Conservation (phyloP, 2,797 vertebrate species). For the Sebastes nivosus region DNA sequence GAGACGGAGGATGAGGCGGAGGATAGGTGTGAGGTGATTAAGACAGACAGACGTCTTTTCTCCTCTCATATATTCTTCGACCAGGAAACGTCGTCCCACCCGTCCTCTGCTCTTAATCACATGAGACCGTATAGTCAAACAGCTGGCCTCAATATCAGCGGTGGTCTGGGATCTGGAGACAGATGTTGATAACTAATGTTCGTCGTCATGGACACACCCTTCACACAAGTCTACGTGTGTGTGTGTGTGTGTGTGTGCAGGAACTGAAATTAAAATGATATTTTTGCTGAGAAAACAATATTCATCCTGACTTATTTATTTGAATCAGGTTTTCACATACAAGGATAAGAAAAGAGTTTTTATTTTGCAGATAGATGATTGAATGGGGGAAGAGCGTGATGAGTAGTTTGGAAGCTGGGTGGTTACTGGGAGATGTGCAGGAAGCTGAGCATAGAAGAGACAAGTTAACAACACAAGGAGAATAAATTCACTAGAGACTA, state of each 20-base stretch:
- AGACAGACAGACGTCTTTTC: conserved; percentile 27
- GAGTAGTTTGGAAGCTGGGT: too few species aligned
- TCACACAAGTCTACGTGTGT: background rate
- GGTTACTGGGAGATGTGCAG: too few species aligned
- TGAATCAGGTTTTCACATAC: background rate
- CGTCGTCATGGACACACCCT: background rate
- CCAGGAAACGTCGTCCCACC: conserved; percentile 4
- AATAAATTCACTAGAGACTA: too few species aligned
- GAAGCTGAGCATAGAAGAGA: too few species aligned
- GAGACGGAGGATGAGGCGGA: background rate
- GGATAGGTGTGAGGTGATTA: too few species aligned
- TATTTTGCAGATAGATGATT: too few species aligned
- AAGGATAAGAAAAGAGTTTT: too few species aligned
- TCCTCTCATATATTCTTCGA: conserved; percentile 21
- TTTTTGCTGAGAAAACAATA: background rate
- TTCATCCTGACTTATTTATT: too few species aligned
- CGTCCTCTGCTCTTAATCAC: conserved; percentile 41
- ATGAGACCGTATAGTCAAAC: conserved; percentile 24
- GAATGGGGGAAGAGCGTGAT: too few species aligned
- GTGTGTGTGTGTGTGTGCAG: background rate
- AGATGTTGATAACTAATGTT: conserved; percentile 44
- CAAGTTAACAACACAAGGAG: too few species aligned
- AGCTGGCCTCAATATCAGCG: conserved; percentile 59
- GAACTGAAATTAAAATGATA: background rate
- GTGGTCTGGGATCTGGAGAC: conserved; percentile 46